Base-by-base conservation (phyloP, 2,113 vertebrate species). In the Serinus canaria region DNA sequence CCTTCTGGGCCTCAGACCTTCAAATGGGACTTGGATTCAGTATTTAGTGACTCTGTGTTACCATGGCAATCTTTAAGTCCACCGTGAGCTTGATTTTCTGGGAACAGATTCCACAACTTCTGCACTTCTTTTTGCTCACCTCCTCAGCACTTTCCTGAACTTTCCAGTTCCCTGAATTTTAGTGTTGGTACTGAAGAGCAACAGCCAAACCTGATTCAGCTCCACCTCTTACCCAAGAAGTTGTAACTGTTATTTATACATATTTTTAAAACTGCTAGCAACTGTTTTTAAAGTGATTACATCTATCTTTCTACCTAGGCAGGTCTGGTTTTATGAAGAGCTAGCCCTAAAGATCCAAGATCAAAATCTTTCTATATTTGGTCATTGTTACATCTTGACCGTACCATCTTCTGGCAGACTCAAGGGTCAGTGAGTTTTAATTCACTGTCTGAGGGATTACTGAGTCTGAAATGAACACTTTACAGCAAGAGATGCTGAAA, bases 11-110 rank as follows among this genome's bases (percentile, higher is more conserved):
- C 70, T 95, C 87, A 88, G 90, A 90, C 76, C 84, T 94, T 67
- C 81, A 83, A 43, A 73, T 83, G 64, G 56, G 58, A 87, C 69
- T 94, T 94, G 88, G 66, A 68, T 27, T 83, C 92, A 92, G 91
- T 95, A 97, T 98, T 96, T 98, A 74, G 83, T 91, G 87, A 96
- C 75, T 52, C 70, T 72, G 94, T 97, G 96, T 96, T 95, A 50
- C 73, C 87, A 96, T 52, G 44, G 91, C 88, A 60, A 77, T 92
- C 58, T 90, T 97, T 93, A 95, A 92, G 87, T 89, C 73, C 80
- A 68, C 69, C 0, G 0, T 58, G 60, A 88, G n/a, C 35, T 74
- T 52, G 64, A 90, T 94, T 91, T 96, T 96, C 52, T 6, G 22
- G 72, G 31, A 85, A 68, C 17, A 91, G 59, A 52, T 72, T 46